These are phyloP conservation scores for Dreissena polymorpha DNA, from an alignment of 1,140 invertebrate genomes.

Conservation along the genomic window DNA sequence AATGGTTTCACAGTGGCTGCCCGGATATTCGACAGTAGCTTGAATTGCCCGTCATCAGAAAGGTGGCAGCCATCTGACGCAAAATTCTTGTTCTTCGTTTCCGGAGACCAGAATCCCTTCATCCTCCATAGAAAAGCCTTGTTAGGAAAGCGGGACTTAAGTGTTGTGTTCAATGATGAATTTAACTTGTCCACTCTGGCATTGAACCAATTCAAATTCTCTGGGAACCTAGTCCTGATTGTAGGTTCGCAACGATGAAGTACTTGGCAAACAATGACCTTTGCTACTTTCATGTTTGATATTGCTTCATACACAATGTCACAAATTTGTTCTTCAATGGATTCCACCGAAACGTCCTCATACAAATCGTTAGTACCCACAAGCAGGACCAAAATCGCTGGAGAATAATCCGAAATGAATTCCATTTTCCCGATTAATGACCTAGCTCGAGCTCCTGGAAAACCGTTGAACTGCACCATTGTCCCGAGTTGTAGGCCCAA, in stretches of 20 bases:
- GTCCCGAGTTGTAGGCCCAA: not conserved
- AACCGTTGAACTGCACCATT: slow-evolving; percentile 1
- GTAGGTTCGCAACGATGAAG: slow-evolving; percentile 3
- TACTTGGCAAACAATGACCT: slow-evolving; percentile 24
- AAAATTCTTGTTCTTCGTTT: not conserved
- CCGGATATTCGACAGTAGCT: slow-evolving; percentile 11
- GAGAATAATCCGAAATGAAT: slow-evolving; percentile 10
- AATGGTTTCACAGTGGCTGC: too few relatives aligned
- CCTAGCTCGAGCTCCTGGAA: slow-evolving; percentile 1
- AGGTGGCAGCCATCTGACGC: slow-evolving; percentile 28
- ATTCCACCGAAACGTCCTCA: too few relatives aligned
- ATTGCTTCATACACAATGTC: slow-evolving; percentile 14
- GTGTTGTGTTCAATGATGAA: not conserved
- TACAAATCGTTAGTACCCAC: slow-evolving; percentile 6
- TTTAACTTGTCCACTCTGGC: slow-evolving; percentile 15
- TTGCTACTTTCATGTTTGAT: not conserved
- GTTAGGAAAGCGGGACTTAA: not conserved
- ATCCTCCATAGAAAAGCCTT: slow-evolving; percentile 16
- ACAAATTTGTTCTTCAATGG: not conserved
- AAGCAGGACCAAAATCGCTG: too few relatives aligned
- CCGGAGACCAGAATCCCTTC: slow-evolving; percentile 35
- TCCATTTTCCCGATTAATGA: not conserved
- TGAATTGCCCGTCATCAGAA: not conserved
- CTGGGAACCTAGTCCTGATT: not conserved
- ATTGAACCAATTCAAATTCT: not conserved